Conservation (phyloP, 2,888 invertebrate genomes). For the Harpalus rubripes region DNA sequence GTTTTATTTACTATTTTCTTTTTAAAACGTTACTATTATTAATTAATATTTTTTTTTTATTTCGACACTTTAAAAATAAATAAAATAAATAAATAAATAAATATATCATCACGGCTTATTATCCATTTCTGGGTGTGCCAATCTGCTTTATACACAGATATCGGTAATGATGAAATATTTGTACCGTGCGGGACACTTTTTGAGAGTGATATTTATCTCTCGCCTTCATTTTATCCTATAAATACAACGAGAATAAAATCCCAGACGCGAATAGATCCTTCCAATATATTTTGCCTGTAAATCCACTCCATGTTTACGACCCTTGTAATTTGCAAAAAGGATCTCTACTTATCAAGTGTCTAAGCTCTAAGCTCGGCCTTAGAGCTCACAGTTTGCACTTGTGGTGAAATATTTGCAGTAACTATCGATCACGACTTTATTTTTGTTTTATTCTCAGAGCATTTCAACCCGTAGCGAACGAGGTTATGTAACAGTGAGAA, state of each 20-base stretch:
- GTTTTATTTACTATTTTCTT: too few species aligned
- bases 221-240: neutral
- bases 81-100: too few species aligned
- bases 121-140: too few species aligned
- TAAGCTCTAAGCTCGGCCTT: neutral
- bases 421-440: slow-evolving; percentile 19
- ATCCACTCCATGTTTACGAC: neutral
- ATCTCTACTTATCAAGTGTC: neutral
- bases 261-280: neutral
- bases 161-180: too few species aligned
- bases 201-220: too few species aligned
- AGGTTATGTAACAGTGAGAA: neutral
- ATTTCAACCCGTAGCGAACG: slow-evolving; percentile 11
- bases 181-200: too few species aligned
- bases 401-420: slow-evolving; percentile 9
- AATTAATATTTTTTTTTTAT: too few species aligned
- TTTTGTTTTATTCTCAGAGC: slow-evolving; percentile 35
- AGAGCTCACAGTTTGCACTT: neutral
- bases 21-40: too few species aligned
- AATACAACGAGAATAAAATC: neutral
- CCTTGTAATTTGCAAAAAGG: neutral
- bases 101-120: too few species aligned
- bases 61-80: too few species aligned
- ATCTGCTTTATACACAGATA: too few species aligned
- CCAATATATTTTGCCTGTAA: neutral